Conservation (phyloP, 2,888 invertebrate genomes). For the Pollenia amentaria region DNA sequence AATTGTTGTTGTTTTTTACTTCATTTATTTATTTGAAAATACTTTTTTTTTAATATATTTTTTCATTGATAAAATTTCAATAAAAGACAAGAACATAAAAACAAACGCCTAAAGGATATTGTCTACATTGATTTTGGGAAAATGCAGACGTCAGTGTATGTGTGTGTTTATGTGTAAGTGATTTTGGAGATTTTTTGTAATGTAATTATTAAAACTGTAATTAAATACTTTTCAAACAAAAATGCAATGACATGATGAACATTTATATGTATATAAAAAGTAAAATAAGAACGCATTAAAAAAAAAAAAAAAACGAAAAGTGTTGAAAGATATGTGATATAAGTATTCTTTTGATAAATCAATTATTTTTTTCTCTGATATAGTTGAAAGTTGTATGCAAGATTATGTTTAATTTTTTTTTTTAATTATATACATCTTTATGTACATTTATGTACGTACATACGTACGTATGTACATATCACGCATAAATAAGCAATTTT, state of each 20-base stretch:
- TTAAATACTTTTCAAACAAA: not conserved
- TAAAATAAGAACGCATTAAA: not conserved
- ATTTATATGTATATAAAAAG: not conserved
- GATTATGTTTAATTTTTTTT: no score
- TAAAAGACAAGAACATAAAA: conserved; percentile 4
- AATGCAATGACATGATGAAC: not conserved
- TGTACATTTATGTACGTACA: no score
- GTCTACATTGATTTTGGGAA: not conserved
- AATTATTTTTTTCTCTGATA: no score
- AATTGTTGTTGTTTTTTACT: conserved; percentile 40
- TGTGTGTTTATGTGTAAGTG: not conserved
- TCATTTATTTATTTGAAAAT: conserved; percentile 25
- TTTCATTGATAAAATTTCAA: conserved; percentile 30
- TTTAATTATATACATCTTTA: no score
- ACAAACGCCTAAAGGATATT: conserved; percentile 32
- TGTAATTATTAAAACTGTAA: conserved; percentile 29
- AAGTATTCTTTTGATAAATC: no score
- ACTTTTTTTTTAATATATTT: conserved; percentile 6
- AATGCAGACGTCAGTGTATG: not conserved
- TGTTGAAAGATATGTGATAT: no score
- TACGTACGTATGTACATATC: no score
- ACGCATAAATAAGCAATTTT: no score
- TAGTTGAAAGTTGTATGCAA: no score
- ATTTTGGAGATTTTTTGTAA: not conserved
- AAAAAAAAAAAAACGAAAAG: not conserved